Evolutionary conservation across 2,797 vertebrate species (phyloP).

Genomic region (Danio aesculapii): DNA sequence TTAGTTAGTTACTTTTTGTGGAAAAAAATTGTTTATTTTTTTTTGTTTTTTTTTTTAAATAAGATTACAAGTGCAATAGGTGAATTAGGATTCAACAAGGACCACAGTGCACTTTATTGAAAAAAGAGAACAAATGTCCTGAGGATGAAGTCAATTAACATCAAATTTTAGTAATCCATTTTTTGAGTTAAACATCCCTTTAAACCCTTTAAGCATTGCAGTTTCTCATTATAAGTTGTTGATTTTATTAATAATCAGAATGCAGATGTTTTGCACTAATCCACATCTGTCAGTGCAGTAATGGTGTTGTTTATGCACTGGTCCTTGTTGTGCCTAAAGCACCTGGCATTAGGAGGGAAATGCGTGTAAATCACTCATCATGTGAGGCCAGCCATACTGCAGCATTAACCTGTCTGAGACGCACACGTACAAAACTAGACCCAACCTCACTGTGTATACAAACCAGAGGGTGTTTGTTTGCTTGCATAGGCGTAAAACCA

Average conservation of each 20-base stretch:
- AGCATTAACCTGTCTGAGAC: slow-evolving; percentile 23
- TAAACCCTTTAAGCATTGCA: background rate
- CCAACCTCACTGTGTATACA: slow-evolving; percentile 17
- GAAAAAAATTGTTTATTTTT: too few relatives aligned
- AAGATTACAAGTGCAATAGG: too few relatives aligned
- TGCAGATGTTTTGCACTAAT: slow-evolving; percentile 47
- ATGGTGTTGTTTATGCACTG: slow-evolving; percentile 52
- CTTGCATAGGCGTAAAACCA: slow-evolving; percentile 10
- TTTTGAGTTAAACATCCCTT: background rate
- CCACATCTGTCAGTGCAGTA: slow-evolving; percentile 55
- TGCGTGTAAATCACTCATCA: slow-evolving; percentile 50
- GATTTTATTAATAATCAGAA: slow-evolving; percentile 55
- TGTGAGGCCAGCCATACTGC: slow-evolving; percentile 27
- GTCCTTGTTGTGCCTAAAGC: slow-evolving; percentile 45
- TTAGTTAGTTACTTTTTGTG: too few relatives aligned
- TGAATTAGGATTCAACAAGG: too few relatives aligned
- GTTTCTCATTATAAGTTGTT: slow-evolving; percentile 39
- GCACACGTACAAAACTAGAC: background rate
- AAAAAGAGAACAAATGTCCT: too few relatives aligned
- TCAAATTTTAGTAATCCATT: too few relatives aligned
- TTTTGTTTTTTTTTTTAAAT: too few relatives aligned
- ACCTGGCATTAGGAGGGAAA: slow-evolving; percentile 51
- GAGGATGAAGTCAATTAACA: too few relatives aligned
- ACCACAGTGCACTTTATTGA: too few relatives aligned
- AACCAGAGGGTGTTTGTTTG: slow-evolving; percentile 33